Evolutionary conservation across 2,797 vertebrate genomes (phyloP).

Genomic region (Sebastolobus alascanus): DNA sequence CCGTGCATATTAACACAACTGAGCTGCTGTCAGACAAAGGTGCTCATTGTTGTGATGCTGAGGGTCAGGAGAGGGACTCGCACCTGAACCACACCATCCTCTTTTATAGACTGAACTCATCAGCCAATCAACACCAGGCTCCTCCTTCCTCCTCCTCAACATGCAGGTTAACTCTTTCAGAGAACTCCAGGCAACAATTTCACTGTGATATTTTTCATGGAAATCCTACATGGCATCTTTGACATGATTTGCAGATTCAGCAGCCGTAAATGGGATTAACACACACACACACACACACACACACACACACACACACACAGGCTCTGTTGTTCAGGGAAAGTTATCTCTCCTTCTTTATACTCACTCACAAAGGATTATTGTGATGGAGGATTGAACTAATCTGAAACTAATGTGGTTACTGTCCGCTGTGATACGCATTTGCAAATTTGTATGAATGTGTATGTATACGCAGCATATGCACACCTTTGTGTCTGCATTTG

Average conservation of each 20-base stretch:
- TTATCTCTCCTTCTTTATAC: conserved; percentile 5
- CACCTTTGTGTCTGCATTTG: conserved; percentile 6
- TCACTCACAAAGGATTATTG: conserved; percentile 47
- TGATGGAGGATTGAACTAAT: conserved; percentile 33
- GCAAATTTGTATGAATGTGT: conserved; percentile 16
- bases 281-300: not conserved
- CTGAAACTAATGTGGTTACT: conserved; percentile 56
- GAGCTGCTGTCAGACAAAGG: not conserved
- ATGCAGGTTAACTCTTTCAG: not conserved
- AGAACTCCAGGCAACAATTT: not conserved
- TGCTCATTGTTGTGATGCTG: not conserved
- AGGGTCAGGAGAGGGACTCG: not conserved
- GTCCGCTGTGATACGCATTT: conserved; percentile 18
- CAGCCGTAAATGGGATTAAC: conserved; percentile 47
- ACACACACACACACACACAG: not conserved
- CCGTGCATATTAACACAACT: not conserved
- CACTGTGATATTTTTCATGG: not conserved
- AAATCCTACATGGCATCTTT: conserved; percentile 20
- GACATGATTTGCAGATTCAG: conserved; percentile 38
- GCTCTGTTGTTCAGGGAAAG: not conserved
- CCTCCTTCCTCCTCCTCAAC: not conserved
- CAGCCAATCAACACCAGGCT: not conserved
- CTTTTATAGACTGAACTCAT: not conserved
- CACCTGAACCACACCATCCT: not conserved
- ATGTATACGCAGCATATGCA: not conserved